These are phyloP conservation scores for Alaudala cheleensis DNA, from an alignment of 2,113 vertebrate species.

Conservation along the genomic window DNA sequence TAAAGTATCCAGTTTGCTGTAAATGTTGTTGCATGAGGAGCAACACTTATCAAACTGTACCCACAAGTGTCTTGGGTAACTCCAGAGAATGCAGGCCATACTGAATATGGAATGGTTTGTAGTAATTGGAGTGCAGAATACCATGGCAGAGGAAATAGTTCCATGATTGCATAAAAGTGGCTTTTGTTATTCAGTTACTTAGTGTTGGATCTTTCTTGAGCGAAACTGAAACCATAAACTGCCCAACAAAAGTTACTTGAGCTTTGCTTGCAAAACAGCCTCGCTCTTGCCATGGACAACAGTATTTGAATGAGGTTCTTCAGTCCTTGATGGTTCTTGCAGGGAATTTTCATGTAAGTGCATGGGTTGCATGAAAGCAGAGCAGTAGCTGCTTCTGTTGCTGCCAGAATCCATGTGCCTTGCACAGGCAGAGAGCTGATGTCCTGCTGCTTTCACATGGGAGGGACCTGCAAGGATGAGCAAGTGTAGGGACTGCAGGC, in stretches of 20 bases:
- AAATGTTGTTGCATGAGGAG: not conserved
- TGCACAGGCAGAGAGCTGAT: not conserved
- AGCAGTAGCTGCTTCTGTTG: not conserved
- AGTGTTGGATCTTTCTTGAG: not conserved
- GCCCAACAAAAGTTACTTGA: not conserved
- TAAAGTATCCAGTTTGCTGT: not conserved
- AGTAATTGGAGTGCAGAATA: not conserved
- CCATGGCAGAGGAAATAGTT: not conserved
- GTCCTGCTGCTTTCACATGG: rapidly evolving
- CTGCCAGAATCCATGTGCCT: not conserved
- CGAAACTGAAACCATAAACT: not conserved
- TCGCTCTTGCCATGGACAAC: not conserved
- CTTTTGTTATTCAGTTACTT: not conserved
- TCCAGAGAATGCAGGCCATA: not conserved
- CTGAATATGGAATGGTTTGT: not conserved
- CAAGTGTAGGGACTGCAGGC: not conserved
- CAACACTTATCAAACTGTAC: not conserved
- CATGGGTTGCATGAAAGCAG: not conserved
- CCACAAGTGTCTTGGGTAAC: not conserved
- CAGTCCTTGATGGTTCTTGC: not conserved
- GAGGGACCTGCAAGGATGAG: not conserved
- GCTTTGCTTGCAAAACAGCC: not conserved
- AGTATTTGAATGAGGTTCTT: not conserved
- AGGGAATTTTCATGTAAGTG: not conserved
- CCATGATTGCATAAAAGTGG: not conserved